A percentile compares a stretch with the other conserved stretches of the same genome.
Conservation (phyloP, 2,113 vertebrate species). For the Equus quagga region DNA sequence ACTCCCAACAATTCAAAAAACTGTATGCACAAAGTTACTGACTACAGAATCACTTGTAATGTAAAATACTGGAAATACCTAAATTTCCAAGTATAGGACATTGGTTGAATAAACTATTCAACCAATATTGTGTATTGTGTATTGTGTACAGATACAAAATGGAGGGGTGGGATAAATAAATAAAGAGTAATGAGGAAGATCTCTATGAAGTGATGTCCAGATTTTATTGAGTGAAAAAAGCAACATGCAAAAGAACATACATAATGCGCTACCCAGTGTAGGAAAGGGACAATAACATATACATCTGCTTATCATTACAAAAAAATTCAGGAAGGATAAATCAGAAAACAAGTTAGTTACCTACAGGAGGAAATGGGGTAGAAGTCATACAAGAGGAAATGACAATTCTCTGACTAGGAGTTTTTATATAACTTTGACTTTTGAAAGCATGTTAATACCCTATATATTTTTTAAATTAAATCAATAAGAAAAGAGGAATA, state of each 20-base stretch:
- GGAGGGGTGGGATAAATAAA: too few species aligned
- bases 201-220: not conserved
- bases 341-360: not conserved
- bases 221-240: not conserved
- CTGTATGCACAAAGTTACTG: not conserved
- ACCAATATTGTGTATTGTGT: too few species aligned
- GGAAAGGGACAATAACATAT: not conserved
- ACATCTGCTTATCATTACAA: not conserved
- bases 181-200: not conserved
- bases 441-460: not conserved
- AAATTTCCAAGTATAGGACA: not conserved
- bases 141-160: too few species aligned
- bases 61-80: not conserved
- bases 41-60: not conserved
- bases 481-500: not conserved
- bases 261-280: not conserved
- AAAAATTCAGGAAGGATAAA: not conserved
- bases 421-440: not conserved
- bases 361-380: not conserved
- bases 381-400: not conserved
- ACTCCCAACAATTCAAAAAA: not conserved
- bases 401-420: not conserved
- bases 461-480: not conserved
- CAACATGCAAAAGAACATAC: not conserved
- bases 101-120: not conserved